Percentiles rank a stretch among this genome's conserved stretches.
Evolutionary conservation across 2,113 vertebrate genomes (phyloP).

Genomic region (Microtus ochrogaster): DNA sequence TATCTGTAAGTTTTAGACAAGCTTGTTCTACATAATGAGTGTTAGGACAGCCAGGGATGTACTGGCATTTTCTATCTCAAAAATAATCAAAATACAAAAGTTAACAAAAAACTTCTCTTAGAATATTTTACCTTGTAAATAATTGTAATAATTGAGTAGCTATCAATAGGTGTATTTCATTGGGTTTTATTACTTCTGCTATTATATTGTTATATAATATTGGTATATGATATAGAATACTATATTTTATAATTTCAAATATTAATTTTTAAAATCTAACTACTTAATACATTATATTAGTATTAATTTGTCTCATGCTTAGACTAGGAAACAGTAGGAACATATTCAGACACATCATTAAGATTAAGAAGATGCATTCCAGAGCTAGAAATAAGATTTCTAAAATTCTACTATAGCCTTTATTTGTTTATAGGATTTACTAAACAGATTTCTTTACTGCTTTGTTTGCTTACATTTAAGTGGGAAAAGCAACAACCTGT

Average conservation of each 20-base stretch:
- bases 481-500: not conserved
- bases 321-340: not conserved
- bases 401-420: not conserved
- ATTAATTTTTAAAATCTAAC: not conserved
- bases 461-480: slow-evolving; percentile 5
- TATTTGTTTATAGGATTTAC: not conserved
- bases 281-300: not conserved
- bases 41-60: not conserved
- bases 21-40: not conserved
- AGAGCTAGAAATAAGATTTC: not conserved
- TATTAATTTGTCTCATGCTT: not conserved
- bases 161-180: not conserved
- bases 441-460: not conserved
- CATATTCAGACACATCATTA: not conserved
- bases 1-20: not conserved
- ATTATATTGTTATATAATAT: not conserved
- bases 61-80: not conserved
- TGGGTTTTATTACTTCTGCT: not conserved
- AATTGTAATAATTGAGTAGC: not conserved
- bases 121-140: not conserved
- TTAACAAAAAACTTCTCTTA: not conserved
- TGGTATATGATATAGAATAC: not conserved
- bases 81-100: not conserved
- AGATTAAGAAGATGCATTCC: not conserved
- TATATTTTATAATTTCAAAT: not conserved